These are phyloP conservation scores for Dallia pectoralis DNA, from an alignment of 2,797 vertebrate genomes.

Conservation along the genomic window DNA sequence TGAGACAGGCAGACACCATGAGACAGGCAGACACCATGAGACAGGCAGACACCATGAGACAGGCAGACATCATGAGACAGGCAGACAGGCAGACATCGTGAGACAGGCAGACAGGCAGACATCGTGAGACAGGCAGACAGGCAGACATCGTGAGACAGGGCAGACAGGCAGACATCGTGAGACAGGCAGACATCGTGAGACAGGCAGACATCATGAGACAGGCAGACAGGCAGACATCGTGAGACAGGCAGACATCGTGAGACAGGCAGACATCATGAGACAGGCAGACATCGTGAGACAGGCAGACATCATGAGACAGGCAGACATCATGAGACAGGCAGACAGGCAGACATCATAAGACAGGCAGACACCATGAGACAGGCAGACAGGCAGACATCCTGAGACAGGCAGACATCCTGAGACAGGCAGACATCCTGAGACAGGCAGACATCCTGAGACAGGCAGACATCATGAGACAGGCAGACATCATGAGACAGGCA, in stretches of 20 bases:
- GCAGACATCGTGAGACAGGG: too few relatives aligned
- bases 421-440: constrained; percentile 4
- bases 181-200: constrained; percentile 4
- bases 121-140: constrained; percentile 4
- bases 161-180: constrained; percentile 6
- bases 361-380: constrained; percentile 8
- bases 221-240: too few relatives aligned
- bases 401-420: constrained; percentile 6
- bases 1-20: constrained; percentile 4
- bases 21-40: constrained; percentile 3
- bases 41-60: constrained; percentile 5
- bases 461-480: constrained; percentile 5
- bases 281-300: constrained; percentile 9
- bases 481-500: constrained; percentile 8
- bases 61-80: constrained; percentile 8
- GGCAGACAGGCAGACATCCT: too few relatives aligned
- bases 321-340: constrained; percentile 8
- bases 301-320: constrained; percentile 5
- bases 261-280: constrained; percentile 4
- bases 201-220: constrained; percentile 9
- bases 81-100: too few relatives aligned
- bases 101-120: constrained; percentile 8
- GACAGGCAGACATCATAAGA: too few relatives aligned
- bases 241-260: constrained; percentile 6
- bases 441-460: constrained; percentile 9